A percentile compares a stretch with the other conserved stretches of the same genome.
Conservation (phyloP, 2,797 vertebrate genomes). For the Notoglanidium macrostoma region DNA sequence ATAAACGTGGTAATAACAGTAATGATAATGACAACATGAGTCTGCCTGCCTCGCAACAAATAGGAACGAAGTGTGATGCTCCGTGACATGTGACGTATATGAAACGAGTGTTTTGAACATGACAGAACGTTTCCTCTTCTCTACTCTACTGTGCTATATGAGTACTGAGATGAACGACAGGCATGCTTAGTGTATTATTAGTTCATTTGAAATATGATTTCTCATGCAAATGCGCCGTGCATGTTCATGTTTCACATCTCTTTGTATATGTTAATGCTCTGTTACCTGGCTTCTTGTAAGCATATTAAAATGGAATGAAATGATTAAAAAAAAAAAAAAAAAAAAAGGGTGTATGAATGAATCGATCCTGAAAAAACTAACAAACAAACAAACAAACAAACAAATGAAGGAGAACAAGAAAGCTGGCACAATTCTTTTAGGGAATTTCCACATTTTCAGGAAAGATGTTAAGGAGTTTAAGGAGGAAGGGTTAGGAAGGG, state of each 20-base stretch:
- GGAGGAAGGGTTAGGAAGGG: conserved; percentile 26
- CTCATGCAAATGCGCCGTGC: conserved; percentile 56
- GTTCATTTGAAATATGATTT: conserved; percentile 46
- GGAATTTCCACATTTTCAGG: conserved; percentile 10
- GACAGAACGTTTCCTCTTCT: conserved; percentile 46
- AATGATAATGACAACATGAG: background rate
- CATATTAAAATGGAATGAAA: background rate
- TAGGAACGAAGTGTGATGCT: background rate
- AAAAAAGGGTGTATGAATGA: background rate
- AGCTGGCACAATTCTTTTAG: background rate
- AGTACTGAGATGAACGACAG: conserved; percentile 55
- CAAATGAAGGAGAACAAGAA: background rate
- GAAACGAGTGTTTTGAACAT: conserved; percentile 12
- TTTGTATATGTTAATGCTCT: conserved; percentile 20
- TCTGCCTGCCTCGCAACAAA: conserved; percentile 10
- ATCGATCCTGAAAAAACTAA: conserved; percentile 2
- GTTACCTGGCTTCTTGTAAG: conserved; percentile 39
- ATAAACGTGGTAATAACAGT: conserved; percentile 51
- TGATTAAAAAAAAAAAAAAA: background rate
- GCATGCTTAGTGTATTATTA: conserved; percentile 56
- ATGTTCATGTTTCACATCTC: conserved; percentile 25
- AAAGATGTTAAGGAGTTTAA: conserved; percentile 19
- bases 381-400: background rate
- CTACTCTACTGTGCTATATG: conserved; percentile 57
- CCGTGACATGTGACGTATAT: background rate